phyloP scores from a whole-genome alignment of 2,113 vertebrate species.

The Carettochelys insculpta region DNA sequence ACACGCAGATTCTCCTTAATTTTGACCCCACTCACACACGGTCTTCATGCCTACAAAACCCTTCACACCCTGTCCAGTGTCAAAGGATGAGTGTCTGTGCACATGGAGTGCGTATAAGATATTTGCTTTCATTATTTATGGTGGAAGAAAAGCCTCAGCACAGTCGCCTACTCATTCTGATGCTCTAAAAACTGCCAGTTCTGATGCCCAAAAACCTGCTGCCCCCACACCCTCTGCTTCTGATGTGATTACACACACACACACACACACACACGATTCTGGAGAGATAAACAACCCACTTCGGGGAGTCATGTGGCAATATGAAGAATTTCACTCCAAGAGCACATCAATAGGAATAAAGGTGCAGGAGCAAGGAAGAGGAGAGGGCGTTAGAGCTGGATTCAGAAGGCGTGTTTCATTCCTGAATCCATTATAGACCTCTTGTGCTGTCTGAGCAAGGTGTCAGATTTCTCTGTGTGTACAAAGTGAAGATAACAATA shows the following conservation, averaged over 20 bases:
- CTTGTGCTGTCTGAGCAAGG: neutral
- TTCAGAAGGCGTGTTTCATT: neutral
- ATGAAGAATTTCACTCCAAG: neutral
- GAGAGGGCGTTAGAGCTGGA: neutral
- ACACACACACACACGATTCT: conserved; percentile 51
- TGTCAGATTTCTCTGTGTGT: neutral
- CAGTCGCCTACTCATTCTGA: conserved; percentile 69
- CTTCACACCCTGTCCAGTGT: conserved; percentile 42
- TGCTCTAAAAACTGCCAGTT: conserved; percentile 72
- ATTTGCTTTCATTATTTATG: conserved; percentile 68
- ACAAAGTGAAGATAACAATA: accelerated
- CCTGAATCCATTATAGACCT: neutral
- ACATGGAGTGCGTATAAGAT: conserved; percentile 39
- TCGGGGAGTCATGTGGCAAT: neutral
- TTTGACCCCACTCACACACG: conserved; percentile 27
- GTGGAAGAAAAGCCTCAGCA: conserved; percentile 71
- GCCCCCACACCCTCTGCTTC: conserved; percentile 75
- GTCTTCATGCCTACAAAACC: conserved; percentile 41
- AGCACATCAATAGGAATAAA: neutral
- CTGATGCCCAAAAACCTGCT: conserved; percentile 66
- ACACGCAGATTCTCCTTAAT: neutral
- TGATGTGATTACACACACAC: conserved; percentile 62
- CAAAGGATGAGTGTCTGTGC: conserved; percentile 42
- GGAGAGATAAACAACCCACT: conserved; percentile 50
- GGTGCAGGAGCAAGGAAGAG: accelerated